Percentiles rank a stretch among this genome's conserved stretches.
Conservation (phyloP, 2,888 invertebrate genomes). For the Heliothis peltigera region DNA sequence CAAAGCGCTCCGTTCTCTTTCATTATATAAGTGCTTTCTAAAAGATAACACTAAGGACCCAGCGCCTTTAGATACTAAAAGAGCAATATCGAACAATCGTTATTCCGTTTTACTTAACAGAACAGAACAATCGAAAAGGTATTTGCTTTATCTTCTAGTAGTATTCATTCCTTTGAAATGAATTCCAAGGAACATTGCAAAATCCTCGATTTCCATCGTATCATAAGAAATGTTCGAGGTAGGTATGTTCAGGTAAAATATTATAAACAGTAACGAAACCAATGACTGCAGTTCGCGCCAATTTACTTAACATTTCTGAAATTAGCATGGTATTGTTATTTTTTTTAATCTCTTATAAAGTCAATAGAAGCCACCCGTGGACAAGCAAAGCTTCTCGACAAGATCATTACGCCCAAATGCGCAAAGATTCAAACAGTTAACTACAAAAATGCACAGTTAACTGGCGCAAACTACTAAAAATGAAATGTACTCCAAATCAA, state of each 20-base stretch:
- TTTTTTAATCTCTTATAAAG: no score
- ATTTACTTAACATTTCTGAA: no score
- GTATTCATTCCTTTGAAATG: constrained; percentile 25
- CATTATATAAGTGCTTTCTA: constrained; percentile 57
- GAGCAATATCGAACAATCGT: constrained; percentile 45
- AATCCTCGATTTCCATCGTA: background rate
- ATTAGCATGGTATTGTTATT: no score
- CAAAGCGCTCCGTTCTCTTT: constrained; percentile 41
- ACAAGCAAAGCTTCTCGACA: no score
- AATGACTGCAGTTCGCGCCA: constrained; percentile 22
- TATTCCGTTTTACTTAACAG: constrained; percentile 35
- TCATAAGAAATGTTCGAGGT: background rate
- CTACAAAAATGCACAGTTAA: no score
- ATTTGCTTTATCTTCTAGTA: constrained; percentile 12
- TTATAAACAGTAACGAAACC: constrained; percentile 38
- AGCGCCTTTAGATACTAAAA: constrained; percentile 35
- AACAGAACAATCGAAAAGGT: constrained; percentile 23
- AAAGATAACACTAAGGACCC: constrained; percentile 54
- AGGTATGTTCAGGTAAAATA: background rate
- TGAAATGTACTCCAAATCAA: constrained; percentile 64
- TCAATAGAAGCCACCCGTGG: no score
- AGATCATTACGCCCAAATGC: no score
- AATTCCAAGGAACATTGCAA: background rate
- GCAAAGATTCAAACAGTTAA: no score
- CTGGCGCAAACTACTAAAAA: no score